These are phyloP conservation scores for Brachionus manjavacas DNA, from an alignment of 1,140 invertebrate species.

Conservation along the genomic window DNA sequence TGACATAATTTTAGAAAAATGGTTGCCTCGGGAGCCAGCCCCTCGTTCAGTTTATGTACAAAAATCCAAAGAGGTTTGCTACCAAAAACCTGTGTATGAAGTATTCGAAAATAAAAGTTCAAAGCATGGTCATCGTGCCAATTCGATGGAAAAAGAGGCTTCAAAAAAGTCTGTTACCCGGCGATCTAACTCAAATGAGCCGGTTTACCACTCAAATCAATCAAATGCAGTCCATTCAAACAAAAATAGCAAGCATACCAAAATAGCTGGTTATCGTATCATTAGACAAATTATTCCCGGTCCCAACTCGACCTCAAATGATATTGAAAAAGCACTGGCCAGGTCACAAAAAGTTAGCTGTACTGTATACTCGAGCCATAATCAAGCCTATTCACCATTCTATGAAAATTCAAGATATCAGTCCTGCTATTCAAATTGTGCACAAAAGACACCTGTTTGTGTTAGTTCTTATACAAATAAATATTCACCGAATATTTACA, in stretches of 20 bases:
- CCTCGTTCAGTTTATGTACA: background rate
- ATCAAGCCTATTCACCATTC: background rate
- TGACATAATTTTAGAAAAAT: slow-evolving; percentile 31
- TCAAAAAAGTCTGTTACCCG: background rate
- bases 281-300: slow-evolving; percentile 32
- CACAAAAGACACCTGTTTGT: background rate
- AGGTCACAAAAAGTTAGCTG: slow-evolving; percentile 13
- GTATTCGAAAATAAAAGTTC: background rate
- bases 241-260: background rate
- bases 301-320: background rate
- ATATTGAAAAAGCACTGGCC: slow-evolving; percentile 13
- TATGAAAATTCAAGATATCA: background rate
- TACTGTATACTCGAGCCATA: slow-evolving; percentile 15
- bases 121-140: background rate
- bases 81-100: slow-evolving; percentile 5
- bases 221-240: background rate
- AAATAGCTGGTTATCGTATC: slow-evolving; percentile 32
- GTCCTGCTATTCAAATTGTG: background rate
- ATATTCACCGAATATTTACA: background rate
- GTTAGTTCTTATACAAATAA: background rate
- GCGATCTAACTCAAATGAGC: background rate
- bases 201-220: background rate
- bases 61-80: background rate
- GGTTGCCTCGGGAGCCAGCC: background rate
- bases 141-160: background rate